Conservation (phyloP, 2,888 invertebrate species). For the Lingula anatina region DNA sequence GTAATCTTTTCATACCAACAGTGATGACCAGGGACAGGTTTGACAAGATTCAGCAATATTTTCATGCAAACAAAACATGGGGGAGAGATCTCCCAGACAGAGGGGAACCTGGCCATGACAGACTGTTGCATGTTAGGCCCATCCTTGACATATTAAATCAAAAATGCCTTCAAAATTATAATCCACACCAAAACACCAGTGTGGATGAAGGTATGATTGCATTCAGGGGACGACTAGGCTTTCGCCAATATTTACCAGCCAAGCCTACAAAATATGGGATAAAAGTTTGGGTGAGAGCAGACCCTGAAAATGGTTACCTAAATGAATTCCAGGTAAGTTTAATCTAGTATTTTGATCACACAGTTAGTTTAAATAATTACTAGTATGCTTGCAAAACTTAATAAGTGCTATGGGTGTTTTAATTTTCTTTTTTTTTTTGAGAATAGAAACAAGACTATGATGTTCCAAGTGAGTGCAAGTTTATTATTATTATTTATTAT, state of each 20-base stretch:
- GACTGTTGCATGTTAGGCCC: not conserved
- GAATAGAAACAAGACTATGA: too few species aligned
- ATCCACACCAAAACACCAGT: not conserved
- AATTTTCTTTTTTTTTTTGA: too few species aligned
- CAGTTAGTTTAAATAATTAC: too few species aligned
- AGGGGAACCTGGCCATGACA: not conserved
- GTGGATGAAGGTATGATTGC: not conserved
- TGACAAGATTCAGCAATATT: not conserved
- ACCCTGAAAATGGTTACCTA: constrained; percentile 9
- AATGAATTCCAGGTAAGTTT: constrained; percentile 1
- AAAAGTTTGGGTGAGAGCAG: constrained; percentile 13
- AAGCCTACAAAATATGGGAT: constrained; percentile 13
- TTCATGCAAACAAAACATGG: not conserved
- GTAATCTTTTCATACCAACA: not conserved
- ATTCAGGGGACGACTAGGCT: constrained; percentile 7
- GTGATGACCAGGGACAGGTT: not conserved
- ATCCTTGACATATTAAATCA: not conserved
- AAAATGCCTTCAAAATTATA: not conserved
- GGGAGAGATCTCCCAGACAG: too few species aligned
- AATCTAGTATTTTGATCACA: too few species aligned
- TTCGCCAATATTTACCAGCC: constrained; percentile 12
- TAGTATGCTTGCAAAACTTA: too few species aligned
- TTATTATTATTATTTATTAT: too few species aligned
- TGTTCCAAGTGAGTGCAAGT: too few species aligned
- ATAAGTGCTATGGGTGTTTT: too few species aligned